Base-by-base conservation (phyloP, 2,888 invertebrate species). In the Thecocarcelia acutangulata region DNA sequence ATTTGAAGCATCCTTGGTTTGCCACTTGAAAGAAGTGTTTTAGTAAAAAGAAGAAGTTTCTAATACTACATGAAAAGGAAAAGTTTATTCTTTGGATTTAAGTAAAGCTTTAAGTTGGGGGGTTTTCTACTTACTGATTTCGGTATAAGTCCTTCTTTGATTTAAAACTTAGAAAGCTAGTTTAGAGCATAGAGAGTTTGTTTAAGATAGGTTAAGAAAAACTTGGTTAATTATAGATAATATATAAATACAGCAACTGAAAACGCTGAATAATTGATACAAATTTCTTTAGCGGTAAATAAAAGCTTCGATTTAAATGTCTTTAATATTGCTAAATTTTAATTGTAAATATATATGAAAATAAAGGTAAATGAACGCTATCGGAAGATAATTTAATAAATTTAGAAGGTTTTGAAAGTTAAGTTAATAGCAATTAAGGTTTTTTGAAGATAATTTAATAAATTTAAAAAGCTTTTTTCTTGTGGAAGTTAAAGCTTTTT, bases 31-130 rank as follows among this genome's bases (percentile, higher is more conserved):
- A 5, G 33, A 33, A 33, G 9, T 33, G 1, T 33, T 33, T 33
- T 56, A 48, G 24, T 70, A 61, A 63, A 50, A 15, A 69, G 68
- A 12, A 68, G 46, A 24, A 21, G 42, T 69, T 69, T 9, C 59
- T 24, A 42, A 21, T 21, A 44, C 19, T 40, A 52, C 19, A 40
- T 21, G 15, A 56, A 66, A 78, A 78, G 44, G 6, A 72, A 68
- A 68, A 37, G 5, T 50, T 52, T 59, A 28, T 21, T 59, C 6
- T 63, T 73, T 68, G 74, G 64, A 46, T 66, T 80, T 56, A 61
- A 56, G 76, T 82, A 82, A 82, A 82, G 82, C 77, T 82, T 82
- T 81, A 46, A 81, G 68, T 77, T 70, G 54, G 15, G 46, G 52
- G 61, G 40, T 63, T 68, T 68, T 70, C 46, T 66, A 61, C 3